Percentiles rank a stretch among this genome's conserved stretches.
Conservation (phyloP, 2,888 invertebrate species). For the Dicranocentrus wangi region DNA sequence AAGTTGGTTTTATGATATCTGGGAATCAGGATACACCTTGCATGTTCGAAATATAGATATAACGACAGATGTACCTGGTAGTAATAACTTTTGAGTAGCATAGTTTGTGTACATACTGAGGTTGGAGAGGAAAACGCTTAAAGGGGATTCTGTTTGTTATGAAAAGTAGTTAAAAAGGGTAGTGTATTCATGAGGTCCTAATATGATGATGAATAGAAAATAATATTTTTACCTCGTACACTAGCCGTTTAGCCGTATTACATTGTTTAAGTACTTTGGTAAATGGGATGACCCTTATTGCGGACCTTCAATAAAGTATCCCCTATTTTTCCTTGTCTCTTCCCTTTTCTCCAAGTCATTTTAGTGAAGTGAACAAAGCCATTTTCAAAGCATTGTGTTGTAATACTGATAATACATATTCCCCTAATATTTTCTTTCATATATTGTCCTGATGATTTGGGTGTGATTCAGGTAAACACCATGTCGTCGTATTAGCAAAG, state of each 20-base stretch:
- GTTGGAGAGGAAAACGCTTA: conserved; percentile 3
- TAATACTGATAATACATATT: not conserved
- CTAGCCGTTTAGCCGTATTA: not conserved
- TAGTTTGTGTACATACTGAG: too few relatives aligned
- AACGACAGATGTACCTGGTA: too few relatives aligned
- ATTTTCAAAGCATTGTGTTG: not conserved
- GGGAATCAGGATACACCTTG: too few relatives aligned
- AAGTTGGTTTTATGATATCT: too few relatives aligned
- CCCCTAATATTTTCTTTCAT: not conserved
- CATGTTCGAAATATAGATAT: too few relatives aligned
- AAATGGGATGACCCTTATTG: conserved; percentile 29
- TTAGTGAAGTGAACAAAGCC: conserved; percentile 6
- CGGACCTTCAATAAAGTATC: conserved; percentile 32
- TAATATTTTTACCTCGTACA: not conserved
- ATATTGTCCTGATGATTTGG: too few relatives aligned
- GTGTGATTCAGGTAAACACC: too few relatives aligned
- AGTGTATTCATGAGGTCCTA: conserved; percentile 18
- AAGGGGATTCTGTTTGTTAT: conserved; percentile 7
- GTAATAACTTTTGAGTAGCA: too few relatives aligned
- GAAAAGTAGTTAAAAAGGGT: conserved; percentile 30
- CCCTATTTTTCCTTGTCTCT: conserved; percentile 4
- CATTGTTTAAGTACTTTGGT: not conserved
- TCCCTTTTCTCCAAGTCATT: not conserved
- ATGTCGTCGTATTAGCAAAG: too few relatives aligned
- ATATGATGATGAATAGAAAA: conserved; percentile 26